Evolutionary conservation across 2,113 vertebrate genomes (phyloP).

Genomic region (Alosa alosa): DNA sequence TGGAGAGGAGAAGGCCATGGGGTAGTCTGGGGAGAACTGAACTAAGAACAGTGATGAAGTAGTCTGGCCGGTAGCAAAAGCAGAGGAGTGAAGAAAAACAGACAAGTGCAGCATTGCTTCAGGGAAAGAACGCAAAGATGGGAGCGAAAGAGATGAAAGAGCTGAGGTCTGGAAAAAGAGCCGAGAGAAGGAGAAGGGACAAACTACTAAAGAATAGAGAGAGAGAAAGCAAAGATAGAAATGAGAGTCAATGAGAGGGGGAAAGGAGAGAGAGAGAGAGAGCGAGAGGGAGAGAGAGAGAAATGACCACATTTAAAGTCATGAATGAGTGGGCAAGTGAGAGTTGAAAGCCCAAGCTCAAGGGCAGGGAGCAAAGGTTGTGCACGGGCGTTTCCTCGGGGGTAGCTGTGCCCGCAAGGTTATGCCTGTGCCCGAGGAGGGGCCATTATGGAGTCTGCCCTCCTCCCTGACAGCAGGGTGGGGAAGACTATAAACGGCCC

Average conservation of each 20-base stretch:
- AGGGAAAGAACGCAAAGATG: background rate
- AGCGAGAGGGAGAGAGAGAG: background rate
- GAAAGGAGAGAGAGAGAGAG: background rate
- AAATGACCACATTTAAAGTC: background rate
- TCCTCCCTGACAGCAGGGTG: background rate
- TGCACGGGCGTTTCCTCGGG: background rate
- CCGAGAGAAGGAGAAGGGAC: slow-evolving; percentile 21
- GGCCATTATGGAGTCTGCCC: background rate
- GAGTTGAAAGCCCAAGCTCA: background rate
- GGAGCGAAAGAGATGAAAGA: background rate
- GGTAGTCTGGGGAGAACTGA: background rate
- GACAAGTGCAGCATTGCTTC: background rate
- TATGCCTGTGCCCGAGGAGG: too few species aligned
- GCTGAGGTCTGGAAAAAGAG: background rate
- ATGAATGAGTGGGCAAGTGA: background rate
- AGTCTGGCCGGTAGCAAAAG: background rate
- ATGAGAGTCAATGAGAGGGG: background rate
- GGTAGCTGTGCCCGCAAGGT: background rate
- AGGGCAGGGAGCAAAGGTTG: background rate
- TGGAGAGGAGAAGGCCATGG: background rate
- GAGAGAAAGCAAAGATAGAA: too few species aligned
- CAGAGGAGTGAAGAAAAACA: background rate
- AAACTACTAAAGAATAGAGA: too few species aligned
- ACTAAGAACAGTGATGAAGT: background rate
- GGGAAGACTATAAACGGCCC: background rate